Evolutionary conservation across 2,888 invertebrate species (phyloP).

Genomic region (Apomyelois bistriatella): DNA sequence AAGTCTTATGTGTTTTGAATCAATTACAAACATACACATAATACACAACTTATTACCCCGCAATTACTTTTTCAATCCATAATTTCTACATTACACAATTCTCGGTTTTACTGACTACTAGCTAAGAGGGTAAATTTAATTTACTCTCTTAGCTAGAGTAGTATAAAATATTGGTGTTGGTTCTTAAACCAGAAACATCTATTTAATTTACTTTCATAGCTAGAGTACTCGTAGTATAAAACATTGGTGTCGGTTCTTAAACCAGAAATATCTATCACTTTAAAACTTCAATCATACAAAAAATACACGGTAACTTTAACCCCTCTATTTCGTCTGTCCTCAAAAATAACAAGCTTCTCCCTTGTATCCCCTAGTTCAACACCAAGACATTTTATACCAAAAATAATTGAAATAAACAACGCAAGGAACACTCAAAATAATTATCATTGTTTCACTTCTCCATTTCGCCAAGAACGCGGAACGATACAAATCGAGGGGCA

Average conservation of each 20-base stretch:
- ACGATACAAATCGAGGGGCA: conserved; percentile 67
- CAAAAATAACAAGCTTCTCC: background rate
- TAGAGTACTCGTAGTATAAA: too few species aligned
- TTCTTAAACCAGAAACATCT: background rate
- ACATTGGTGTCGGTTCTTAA: too few species aligned
- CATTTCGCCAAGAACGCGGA: conserved; percentile 40
- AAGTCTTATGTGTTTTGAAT: too few species aligned
- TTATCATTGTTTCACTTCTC: conserved; percentile 34
- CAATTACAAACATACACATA: too few species aligned
- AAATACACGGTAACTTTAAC: background rate
- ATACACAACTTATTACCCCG: too few species aligned
- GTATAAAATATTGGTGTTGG: too few species aligned
- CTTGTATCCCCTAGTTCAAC: background rate
- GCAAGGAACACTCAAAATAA: conserved; percentile 18
- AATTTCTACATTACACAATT: too few species aligned
- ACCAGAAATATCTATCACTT: background rate
- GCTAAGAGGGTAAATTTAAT: too few species aligned
- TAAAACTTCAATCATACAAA: background rate
- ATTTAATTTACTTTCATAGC: too few species aligned
- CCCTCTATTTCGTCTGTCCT: conserved; percentile 15
- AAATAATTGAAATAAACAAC: conserved; percentile 3
- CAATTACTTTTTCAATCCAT: too few species aligned
- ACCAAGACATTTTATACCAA: background rate
- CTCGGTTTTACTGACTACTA: too few species aligned
- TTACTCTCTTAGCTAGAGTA: too few species aligned